Percentiles rank a stretch among this genome's conserved stretches.
Evolutionary conservation across 2,888 invertebrate species (phyloP).

Genomic region (Azorinus chamasolen): DNA sequence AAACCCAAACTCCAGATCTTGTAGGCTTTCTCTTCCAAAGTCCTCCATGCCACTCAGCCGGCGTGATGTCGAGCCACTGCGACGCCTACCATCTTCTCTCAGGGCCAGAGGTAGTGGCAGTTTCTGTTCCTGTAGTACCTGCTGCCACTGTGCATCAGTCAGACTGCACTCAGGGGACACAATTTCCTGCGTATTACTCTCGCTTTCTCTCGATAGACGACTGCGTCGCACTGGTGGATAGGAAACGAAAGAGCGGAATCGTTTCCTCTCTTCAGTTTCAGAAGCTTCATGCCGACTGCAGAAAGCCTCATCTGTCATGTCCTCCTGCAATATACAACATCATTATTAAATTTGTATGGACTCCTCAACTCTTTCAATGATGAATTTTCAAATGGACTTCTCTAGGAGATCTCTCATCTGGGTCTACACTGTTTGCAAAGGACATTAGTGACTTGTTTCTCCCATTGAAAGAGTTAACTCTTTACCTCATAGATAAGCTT

Average conservation of each 20-base stretch:
- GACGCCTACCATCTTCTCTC: conserved; percentile 58
- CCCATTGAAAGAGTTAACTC: no score
- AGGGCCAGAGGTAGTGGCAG: conserved; percentile 8
- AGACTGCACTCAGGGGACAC: conserved; percentile 44
- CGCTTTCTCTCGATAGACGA: conserved; percentile 74
- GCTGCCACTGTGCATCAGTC: conserved; percentile 11
- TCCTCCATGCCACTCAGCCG: conserved; percentile 58
- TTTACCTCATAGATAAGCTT: no score
- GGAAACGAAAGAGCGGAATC: conserved; percentile 79
- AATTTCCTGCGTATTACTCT: conserved; percentile 61
- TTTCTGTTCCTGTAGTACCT: conserved; percentile 13
- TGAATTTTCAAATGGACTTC: no score
- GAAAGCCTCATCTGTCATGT: conserved; percentile 92
- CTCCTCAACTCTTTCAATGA: no score
- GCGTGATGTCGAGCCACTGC: conserved; percentile 71
- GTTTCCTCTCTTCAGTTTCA: conserved; percentile 92
- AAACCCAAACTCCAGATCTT: conserved; percentile 36
- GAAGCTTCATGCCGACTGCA: conserved; percentile 91
- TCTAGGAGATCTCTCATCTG: no score
- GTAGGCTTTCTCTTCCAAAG: conserved; percentile 44
- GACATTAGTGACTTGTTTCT: no score
- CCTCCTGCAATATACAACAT: conserved; percentile 88
- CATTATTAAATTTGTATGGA: no score
- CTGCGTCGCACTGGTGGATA: conserved; percentile 77
- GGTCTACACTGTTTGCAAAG: no score